Conservation (phyloP, 1,140 invertebrate species). For the Brachionus paranguensis region DNA sequence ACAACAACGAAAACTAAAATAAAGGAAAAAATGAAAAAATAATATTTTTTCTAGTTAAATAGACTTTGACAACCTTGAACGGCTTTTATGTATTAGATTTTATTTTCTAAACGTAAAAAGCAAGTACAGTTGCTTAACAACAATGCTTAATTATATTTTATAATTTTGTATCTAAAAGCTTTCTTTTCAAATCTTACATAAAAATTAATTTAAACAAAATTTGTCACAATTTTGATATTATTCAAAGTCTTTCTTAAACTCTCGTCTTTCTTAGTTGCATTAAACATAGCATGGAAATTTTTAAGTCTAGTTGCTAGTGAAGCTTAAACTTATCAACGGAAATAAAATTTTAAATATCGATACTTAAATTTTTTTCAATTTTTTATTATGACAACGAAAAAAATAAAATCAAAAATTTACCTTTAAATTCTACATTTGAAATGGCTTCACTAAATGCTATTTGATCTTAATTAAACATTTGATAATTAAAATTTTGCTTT, state of each 20-base stretch:
- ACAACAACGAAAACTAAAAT: background rate
- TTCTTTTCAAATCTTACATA: background rate
- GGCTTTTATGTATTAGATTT: background rate
- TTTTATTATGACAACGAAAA: too few species aligned
- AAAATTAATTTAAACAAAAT: background rate
- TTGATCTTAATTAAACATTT: background rate
- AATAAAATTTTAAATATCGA: background rate
- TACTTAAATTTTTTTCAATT: background rate
- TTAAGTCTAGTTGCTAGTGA: background rate
- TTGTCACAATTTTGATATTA: background rate
- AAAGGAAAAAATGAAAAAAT: background rate
- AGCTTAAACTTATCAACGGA: background rate
- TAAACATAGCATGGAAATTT: background rate
- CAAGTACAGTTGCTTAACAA: conserved; percentile 19
- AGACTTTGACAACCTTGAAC: conserved; percentile 15
- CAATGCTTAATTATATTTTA: background rate
- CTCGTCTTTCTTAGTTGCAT: background rate
- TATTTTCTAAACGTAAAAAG: background rate
- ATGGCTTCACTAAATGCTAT: background rate
- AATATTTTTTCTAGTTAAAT: background rate
- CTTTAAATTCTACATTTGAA: background rate
- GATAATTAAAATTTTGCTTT: background rate
- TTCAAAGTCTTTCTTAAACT: background rate
- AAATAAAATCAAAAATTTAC: background rate
- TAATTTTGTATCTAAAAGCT: background rate